phyloP scores from a whole-genome alignment of 2,888 invertebrate genomes.

The Apamea crenata region DNA sequence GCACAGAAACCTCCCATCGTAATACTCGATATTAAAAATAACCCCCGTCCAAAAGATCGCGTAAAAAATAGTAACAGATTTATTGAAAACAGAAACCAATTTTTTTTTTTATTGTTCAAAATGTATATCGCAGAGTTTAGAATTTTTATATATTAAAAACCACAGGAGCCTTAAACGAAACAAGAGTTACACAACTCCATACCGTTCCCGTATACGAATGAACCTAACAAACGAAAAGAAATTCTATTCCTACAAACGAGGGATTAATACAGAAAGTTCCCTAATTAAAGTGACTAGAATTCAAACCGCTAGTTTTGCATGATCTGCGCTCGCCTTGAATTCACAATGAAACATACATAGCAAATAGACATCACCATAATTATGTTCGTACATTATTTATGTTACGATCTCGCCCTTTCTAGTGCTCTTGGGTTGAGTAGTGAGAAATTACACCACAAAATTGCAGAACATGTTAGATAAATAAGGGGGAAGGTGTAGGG shows the following conservation, averaged over 20 bases:
- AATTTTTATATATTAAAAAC: no score
- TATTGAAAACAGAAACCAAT: background rate
- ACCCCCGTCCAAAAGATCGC: background rate
- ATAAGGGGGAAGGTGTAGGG: slow-evolving; percentile 47
- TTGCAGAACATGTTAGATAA: slow-evolving; percentile 51
- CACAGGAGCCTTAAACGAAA: no score
- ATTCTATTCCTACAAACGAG: slow-evolving; percentile 6
- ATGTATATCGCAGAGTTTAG: no score
- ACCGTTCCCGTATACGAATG: slow-evolving; percentile 7
- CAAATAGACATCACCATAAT: slow-evolving; percentile 57
- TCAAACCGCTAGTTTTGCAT: slow-evolving; percentile 44
- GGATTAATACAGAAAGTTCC: slow-evolving; percentile 29
- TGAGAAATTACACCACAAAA: slow-evolving; percentile 59
- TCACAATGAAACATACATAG: slow-evolving; percentile 41
- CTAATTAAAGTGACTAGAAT: slow-evolving; percentile 50
- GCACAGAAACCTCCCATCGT: background rate
- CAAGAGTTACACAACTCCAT: background rate
- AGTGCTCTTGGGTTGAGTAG: slow-evolving; percentile 28
- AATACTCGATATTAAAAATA: background rate
- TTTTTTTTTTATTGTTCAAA: no score
- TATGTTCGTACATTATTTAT: slow-evolving; percentile 59
- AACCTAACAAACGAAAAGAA: slow-evolving; percentile 12
- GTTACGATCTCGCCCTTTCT: slow-evolving; percentile 42
- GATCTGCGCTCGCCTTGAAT: slow-evolving; percentile 50
- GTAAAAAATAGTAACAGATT: background rate